A percentile compares a stretch with the other conserved stretches of the same genome.
Conservation (phyloP, 2,888 invertebrate species). For the Spodoptera exigua region DNA sequence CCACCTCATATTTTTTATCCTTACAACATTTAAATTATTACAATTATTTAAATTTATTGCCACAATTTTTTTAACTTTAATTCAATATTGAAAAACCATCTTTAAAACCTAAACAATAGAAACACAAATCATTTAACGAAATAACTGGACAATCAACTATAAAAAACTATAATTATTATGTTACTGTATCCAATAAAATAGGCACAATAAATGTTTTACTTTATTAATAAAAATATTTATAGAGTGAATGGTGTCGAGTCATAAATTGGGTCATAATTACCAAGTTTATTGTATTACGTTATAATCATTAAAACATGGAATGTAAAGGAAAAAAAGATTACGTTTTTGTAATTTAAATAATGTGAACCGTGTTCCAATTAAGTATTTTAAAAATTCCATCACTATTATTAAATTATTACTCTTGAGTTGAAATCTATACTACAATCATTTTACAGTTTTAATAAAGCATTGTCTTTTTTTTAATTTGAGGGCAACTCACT, state of each 20-base stretch:
- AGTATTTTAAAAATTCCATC: slow-evolving; percentile 24
- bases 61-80: too few species aligned
- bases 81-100: slow-evolving; percentile 1
- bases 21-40: too few species aligned
- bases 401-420: slow-evolving; percentile 19
- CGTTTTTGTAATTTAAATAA: slow-evolving; percentile 44
- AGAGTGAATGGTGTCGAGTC: slow-evolving; percentile 42
- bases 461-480: too few species aligned
- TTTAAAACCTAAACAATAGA: slow-evolving; percentile 4
- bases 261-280: slow-evolving; percentile 34
- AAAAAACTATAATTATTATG: slow-evolving; percentile 29
- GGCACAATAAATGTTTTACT: slow-evolving; percentile 44
- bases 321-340: slow-evolving; percentile 40
- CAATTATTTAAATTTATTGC: too few species aligned
- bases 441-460: too few species aligned
- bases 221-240: slow-evolving; percentile 49
- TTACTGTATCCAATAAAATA: slow-evolving; percentile 22
- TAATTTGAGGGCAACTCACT: too few species aligned
- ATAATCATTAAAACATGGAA: slow-evolving; percentile 32
- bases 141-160: slow-evolving; percentile 5
- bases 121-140: slow-evolving; percentile 12
- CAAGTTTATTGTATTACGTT: slow-evolving; percentile 28
- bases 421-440: background rate
- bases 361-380: slow-evolving; percentile 25
- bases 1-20: too few species aligned